A percentile compares a stretch with the other conserved stretches of the same genome.
phyloP scores from a whole-genome alignment of 2,797 vertebrate genomes.

The Enteromius trimaculatus region DNA sequence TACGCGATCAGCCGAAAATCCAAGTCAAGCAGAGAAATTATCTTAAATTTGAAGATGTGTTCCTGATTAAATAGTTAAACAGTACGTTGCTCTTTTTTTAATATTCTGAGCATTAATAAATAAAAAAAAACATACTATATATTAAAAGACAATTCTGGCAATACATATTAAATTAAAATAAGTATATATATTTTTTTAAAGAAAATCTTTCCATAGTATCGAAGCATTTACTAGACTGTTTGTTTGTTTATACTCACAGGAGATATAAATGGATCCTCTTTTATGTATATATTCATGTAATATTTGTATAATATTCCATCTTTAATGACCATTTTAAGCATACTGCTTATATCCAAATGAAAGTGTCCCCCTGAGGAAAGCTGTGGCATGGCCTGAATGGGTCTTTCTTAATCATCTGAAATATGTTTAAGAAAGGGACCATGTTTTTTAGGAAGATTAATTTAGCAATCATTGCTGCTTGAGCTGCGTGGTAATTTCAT shows the following conservation, averaged over 20 bases:
- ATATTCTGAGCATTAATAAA: neutral
- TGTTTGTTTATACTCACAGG: neutral
- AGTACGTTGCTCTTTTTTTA: slow-evolving; percentile 27
- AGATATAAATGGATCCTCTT: neutral
- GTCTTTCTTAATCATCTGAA: slow-evolving; percentile 60
- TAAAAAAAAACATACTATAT: neutral
- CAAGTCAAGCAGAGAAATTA: slow-evolving; percentile 73
- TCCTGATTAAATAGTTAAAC: slow-evolving; percentile 61
- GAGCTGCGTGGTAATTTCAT: slow-evolving; percentile 74
- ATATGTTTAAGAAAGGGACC: slow-evolving; percentile 82
- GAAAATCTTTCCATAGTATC: neutral
- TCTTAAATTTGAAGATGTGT: slow-evolving; percentile 65
- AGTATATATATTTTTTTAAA: neutral
- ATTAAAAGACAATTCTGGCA: neutral
- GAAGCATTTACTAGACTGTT: slow-evolving; percentile 1
- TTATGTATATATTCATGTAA: neutral
- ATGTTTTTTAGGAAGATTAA: slow-evolving; percentile 78
- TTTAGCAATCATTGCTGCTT: slow-evolving; percentile 76
- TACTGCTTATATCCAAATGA: slow-evolving; percentile 1
- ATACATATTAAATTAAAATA: neutral
- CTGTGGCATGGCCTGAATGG: slow-evolving; percentile 13
- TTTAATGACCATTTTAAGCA: slow-evolving; percentile 9
- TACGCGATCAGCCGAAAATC: slow-evolving; percentile 67
- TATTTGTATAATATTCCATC: neutral
- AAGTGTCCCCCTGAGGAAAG: neutral